Evolutionary conservation across 1,140 invertebrate species (phyloP), one percentile per base, ranked within the genome.

Genomic region (Leptopilina clavipes): DNA sequence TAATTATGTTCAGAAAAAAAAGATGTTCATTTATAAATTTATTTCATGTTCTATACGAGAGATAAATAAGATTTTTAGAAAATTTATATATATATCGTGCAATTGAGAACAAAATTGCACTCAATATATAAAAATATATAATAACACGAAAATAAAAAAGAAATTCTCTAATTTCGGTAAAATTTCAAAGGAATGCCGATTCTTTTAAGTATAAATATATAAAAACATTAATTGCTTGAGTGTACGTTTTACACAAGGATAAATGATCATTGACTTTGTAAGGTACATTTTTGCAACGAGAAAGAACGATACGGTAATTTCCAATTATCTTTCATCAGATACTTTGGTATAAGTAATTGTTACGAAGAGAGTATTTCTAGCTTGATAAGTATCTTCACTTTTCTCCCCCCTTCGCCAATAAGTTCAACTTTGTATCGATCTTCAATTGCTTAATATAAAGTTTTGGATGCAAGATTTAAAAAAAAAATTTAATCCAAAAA

Each of bases 221-320:
- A 52, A 52, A 52, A 52, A 52, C 48, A 52, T 52, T 52, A 52
- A 52, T 52, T 52, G 48, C 48, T 40, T 40, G 37, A 40, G 37
- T 40, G 1, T 17, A 52, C n/a, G 48, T 52, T 52, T 52, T 52
- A 17, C 48, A 52, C 48, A 52, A 52, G 48, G 48, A 52, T 52
- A 52, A 52, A 52, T 52, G 48, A 52, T n/a, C 48, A 52, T 52
- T 52, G 48, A 52, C 48, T 52, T 52, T 52, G 48, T 52, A 52
- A 52, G n/a, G 48, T 8, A 52, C 48, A 52, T 52, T 52, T 52
- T 52, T 52, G 14, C 48, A 5, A 7, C n/a, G 14, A 48, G 45
- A n/a, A 31, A 31, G 25, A 17, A 52, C 14, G 48, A n/a, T 52
- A 52, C 48, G 48, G 48, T 52, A 52, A 52, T 52, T 52, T 52